Evolutionary conservation across 2,888 invertebrate species (phyloP), one percentile per base, ranked within the genome.

Genomic region (Dolichomitus sp.): DNA sequence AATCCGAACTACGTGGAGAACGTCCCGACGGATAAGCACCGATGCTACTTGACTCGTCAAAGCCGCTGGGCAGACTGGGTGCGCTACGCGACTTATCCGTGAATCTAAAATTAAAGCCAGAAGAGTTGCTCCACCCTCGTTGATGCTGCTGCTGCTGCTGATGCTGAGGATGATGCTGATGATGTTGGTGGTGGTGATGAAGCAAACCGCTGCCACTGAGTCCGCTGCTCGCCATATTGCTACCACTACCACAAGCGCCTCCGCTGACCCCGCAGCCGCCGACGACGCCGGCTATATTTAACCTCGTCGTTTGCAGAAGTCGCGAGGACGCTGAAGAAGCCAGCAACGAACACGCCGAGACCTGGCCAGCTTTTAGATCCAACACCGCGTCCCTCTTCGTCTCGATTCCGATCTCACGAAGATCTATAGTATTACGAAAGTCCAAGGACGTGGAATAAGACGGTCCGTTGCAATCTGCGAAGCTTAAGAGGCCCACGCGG

Each of bases 101-200:
- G 89, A 91, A 92, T 92, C 93, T 93, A 93, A 93, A 93, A 93
- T 93, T 93, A 93, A 93, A 93, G 83, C 87, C 84, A 83, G 87
- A 86, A 69, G 86, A 85, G 84, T 88, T 86, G 87, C 89, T 88
- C 88, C 89, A 87, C 80, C 88, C 87, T 87, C 87, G 88, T 86
- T 87, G 87, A 81, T 80, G 76, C 77, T 85, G 81, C 40, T 70
- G 78, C 11, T 84, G 84, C 75, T 87, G 83, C 82, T 87, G 88
- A 81, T 88, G 87, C 77, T 85, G 85, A n/a, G 79, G 83, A 75
- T 86, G 86, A 72, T 85, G 87, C 61, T 86, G 86, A 77, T 74
- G 84, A 73, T 84, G 85, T 17, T 86, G 86, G n/a, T 85, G 87
- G 9, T 84, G 81, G 0, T 85, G 87, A 14, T 86, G 86, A 45